Conservation (phyloP, 2,113 vertebrate genomes). For the Hylia prasina region DNA sequence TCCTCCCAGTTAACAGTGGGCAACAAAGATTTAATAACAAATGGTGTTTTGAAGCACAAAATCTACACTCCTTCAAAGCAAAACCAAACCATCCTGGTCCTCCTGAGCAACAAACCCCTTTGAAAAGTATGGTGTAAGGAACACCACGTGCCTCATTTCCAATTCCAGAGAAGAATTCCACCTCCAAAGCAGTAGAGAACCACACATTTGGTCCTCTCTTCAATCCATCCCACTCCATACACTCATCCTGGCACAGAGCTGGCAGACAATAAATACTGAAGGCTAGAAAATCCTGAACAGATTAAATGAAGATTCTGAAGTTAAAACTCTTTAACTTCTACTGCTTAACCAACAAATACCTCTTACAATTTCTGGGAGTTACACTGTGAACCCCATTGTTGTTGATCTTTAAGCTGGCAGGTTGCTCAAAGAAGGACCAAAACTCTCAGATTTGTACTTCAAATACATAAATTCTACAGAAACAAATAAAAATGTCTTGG, state of each 20-base stretch:
- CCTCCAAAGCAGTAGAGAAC: background rate
- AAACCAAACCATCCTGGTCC: background rate
- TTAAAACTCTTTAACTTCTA: background rate
- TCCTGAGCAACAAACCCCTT: background rate
- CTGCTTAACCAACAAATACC: background rate
- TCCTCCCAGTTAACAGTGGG: background rate
- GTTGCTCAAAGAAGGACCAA: background rate
- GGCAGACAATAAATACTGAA: background rate
- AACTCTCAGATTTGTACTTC: background rate
- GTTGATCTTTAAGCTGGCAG: background rate
- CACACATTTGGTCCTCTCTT: background rate
- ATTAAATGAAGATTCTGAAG: background rate
- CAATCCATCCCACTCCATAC: background rate
- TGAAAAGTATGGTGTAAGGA: background rate
- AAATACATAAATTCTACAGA: background rate
- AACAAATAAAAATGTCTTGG: background rate
- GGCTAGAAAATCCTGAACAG: background rate
- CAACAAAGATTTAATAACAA: background rate
- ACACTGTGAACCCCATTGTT: background rate
- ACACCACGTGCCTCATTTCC: background rate
- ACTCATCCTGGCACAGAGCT: background rate
- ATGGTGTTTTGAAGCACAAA: background rate
- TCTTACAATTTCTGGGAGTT: background rate
- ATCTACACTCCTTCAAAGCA: background rate
- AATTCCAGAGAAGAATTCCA: background rate